Evolutionary conservation across 2,113 vertebrate genomes (phyloP), one percentile per base, ranked within the genome.

Genomic region (Eulacestoma nigropectus): DNA sequence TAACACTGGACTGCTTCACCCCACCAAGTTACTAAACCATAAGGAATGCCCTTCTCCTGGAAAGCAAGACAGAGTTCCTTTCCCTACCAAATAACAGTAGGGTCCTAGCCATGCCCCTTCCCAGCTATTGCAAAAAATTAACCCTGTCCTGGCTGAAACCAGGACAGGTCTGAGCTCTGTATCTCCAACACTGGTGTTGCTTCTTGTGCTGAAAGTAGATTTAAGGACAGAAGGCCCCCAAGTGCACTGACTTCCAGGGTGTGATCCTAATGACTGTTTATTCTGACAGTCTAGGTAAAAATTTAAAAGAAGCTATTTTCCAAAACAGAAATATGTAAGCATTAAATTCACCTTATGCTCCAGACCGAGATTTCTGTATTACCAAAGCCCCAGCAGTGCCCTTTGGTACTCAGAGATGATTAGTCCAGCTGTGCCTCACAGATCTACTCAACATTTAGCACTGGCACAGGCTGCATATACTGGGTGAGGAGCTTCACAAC

Each of bases 101-200:
- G 10, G 12, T 53, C 23, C 35, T 60, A 10, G 14, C 33, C 64
- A 25, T n/a, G 19, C 12, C 27, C 29, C 37, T 23, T 53, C 4
- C 15, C 55, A 46, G 23, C n/a, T 25, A 39, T 13, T 39, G 19
- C 18, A 25, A 39, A 69, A 39, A 37, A 3, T 19, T 53, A 25
- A 23, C n/a, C 15, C 35, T 41, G 20, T 53, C 68, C 49, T 70
- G 27, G 14, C n/a, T 39, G 35, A 70, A 70, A 70, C 27, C n/a
- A 70, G 2, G 3, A 16, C 27, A 23, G 5, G 5, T 69, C 52
- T 0, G 0, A 29, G 6, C 37, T 46, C 33, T 1, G 0, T 35
- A 29, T 67, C 53, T 59, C 56, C 4, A 3, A 33, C 22, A 44
- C 5, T 42, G 32, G 6, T 59, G 56, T n/a, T n/a, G n/a, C n/a